Conservation (phyloP, 2,888 invertebrate genomes). For the Torymus texanus region DNA sequence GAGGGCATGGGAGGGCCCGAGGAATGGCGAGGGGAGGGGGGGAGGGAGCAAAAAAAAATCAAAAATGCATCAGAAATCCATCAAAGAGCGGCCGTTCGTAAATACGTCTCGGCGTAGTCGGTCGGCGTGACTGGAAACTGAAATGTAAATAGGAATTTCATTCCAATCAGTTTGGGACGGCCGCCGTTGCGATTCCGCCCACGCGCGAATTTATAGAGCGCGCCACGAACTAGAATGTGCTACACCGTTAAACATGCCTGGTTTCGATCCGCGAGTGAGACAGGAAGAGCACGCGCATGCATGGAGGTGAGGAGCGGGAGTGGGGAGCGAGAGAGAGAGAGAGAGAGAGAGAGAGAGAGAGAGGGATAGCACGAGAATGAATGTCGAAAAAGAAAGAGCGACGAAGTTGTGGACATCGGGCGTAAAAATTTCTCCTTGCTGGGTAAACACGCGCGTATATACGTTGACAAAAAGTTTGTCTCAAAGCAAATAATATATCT, state of each 20-base stretch:
- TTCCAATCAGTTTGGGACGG: constrained; percentile 56
- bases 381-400: constrained; percentile 6
- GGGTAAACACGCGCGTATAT: too few species aligned
- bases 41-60: constrained; percentile 34
- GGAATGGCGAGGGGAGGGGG: not conserved
- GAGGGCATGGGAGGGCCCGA: not conserved
- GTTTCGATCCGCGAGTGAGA: constrained; percentile 17
- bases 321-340: not conserved
- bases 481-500: too few species aligned
- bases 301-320: not conserved
- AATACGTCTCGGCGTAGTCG: constrained; percentile 47
- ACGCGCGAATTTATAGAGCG: constrained; percentile 58
- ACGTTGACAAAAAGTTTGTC: too few species aligned
- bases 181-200: constrained; percentile 53
- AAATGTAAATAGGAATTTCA: constrained; percentile 57
- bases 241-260: constrained; percentile 57
- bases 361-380: not conserved
- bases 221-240: constrained; percentile 57
- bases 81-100: constrained; percentile 55
- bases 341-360: not conserved
- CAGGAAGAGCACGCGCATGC: not conserved
- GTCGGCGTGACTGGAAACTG: constrained; percentile 54
- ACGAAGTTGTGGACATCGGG: not conserved
- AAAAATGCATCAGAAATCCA: constrained; percentile 58
- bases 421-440: too few species aligned